These are phyloP conservation scores for Hydrocynus forskahlii DNA, from an alignment of 2,797 vertebrate species.

Conservation along the genomic window DNA sequence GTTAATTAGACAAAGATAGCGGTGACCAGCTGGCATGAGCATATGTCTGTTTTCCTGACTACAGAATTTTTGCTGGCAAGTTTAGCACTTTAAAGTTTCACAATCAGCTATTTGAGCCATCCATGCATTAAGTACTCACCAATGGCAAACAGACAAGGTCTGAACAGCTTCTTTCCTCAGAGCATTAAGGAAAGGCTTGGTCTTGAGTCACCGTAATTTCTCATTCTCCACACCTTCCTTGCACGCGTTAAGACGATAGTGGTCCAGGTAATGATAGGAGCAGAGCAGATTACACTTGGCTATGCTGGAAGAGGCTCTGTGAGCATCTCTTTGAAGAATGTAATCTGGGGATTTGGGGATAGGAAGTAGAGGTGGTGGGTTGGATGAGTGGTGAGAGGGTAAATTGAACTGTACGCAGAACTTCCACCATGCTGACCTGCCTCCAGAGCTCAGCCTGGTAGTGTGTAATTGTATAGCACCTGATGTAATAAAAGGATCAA, in stretches of 20 bases:
- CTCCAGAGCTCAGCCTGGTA: constrained; percentile 31
- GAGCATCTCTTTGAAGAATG: constrained; percentile 67
- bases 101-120: neutral
- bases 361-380: constrained; percentile 56
- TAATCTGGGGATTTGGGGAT: constrained; percentile 77
- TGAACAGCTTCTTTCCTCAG: neutral
- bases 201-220: constrained; percentile 31
- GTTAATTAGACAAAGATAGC: neutral
- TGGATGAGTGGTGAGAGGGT: constrained; percentile 46
- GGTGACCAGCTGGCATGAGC: neutral
- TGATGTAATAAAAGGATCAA: neutral
- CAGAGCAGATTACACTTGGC: constrained; percentile 73
- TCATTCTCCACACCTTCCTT: constrained; percentile 31
- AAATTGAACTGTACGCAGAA: constrained; percentile 49
- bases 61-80: neutral
- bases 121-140: neutral
- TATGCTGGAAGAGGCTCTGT: constrained; percentile 67
- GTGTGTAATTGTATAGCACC: neutral
- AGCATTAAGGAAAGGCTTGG: constrained; percentile 10
- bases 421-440: constrained; percentile 37
- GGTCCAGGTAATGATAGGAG: constrained; percentile 64
- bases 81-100: neutral
- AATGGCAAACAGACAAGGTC: neutral
- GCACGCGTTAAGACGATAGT: constrained; percentile 27
- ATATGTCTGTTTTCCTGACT: neutral